These are phyloP conservation scores for Watsonalla cultraria DNA, from an alignment of 2,888 invertebrate species.

Conservation along the genomic window DNA sequence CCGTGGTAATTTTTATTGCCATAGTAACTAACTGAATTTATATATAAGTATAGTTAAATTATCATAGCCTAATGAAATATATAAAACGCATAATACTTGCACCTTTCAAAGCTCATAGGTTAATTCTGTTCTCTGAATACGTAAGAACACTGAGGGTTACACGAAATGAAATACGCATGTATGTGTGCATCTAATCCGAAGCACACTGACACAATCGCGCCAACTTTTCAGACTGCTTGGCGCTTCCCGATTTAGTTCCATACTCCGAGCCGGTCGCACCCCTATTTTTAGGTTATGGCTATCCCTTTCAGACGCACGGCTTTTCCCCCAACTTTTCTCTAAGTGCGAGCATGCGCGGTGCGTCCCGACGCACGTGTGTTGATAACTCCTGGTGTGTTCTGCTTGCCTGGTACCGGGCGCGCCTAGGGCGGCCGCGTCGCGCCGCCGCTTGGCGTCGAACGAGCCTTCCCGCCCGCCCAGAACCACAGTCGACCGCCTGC, in stretches of 20 bases:
- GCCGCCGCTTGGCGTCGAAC: slow-evolving; percentile 64
- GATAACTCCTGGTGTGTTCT: slow-evolving; percentile 44
- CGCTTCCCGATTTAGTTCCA: slow-evolving; percentile 65
- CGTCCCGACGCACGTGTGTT: slow-evolving; percentile 62
- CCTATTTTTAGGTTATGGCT: slow-evolving; percentile 48
- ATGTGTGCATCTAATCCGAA: slow-evolving; percentile 26
- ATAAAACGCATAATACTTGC: no score
- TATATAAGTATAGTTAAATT: neutral
- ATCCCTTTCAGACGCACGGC: slow-evolving; percentile 48
- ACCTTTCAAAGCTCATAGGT: no score
- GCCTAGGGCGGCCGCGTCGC: slow-evolving; percentile 74
- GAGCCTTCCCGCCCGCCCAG: slow-evolving; percentile 65
- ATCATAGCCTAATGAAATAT: no score
- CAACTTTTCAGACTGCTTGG: slow-evolving; percentile 73
- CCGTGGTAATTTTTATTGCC: neutral
- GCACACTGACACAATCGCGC: slow-evolving; percentile 29
- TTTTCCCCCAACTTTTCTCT: slow-evolving; percentile 61
- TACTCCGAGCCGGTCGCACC: slow-evolving; percentile 46
- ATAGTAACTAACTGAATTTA: neutral
- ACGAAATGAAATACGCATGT: slow-evolving; percentile 19
- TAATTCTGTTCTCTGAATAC: neutral
- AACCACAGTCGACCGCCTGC: slow-evolving; percentile 61
- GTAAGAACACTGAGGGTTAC: slow-evolving; percentile 3
- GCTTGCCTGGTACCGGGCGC: slow-evolving; percentile 73
- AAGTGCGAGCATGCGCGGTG: slow-evolving; percentile 62